Evolutionary conservation across 2,888 invertebrate species (phyloP).

Genomic region (Tinea pellionella): DNA sequence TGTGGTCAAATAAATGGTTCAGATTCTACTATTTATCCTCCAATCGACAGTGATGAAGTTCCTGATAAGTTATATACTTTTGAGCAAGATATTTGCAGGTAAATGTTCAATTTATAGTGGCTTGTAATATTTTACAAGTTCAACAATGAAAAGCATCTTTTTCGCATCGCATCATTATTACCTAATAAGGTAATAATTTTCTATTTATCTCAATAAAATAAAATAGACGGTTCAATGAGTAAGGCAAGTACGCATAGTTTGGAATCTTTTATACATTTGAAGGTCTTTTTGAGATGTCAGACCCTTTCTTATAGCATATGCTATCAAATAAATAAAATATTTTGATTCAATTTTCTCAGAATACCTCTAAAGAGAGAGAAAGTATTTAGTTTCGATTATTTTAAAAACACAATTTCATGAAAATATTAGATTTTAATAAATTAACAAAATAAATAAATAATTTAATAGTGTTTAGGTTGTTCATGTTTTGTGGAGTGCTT

Average conservation of each 20-base stretch:
- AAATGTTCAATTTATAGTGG: too few relatives aligned
- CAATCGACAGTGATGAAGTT: conserved; percentile 43
- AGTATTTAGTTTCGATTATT: not conserved
- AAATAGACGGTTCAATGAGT: not conserved
- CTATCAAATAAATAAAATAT: not conserved
- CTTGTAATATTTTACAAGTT: too few relatives aligned
- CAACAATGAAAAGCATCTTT: too few relatives aligned
- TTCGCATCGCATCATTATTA: not conserved
- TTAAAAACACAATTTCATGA: not conserved
- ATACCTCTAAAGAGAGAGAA: not conserved
- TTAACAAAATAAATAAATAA: not conserved
- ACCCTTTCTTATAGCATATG: not conserved
- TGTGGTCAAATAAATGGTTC: conserved; percentile 69
- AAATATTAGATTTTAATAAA: not conserved
- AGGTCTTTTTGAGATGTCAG: not conserved
- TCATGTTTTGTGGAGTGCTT: conserved; percentile 17
- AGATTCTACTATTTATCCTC: conserved; percentile 66
- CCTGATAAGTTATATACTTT: conserved; percentile 53
- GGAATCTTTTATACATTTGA: not conserved
- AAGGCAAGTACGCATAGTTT: not conserved
- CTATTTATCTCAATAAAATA: not conserved
- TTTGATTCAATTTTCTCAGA: not conserved
- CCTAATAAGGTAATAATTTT: too few relatives aligned
- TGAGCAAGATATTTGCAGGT: conserved; percentile 71
- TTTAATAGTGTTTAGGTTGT: conserved; percentile 14